These are phyloP conservation scores for Acanthosepion lycidas DNA, from an alignment of 2,888 invertebrate genomes.

Conservation along the genomic window DNA sequence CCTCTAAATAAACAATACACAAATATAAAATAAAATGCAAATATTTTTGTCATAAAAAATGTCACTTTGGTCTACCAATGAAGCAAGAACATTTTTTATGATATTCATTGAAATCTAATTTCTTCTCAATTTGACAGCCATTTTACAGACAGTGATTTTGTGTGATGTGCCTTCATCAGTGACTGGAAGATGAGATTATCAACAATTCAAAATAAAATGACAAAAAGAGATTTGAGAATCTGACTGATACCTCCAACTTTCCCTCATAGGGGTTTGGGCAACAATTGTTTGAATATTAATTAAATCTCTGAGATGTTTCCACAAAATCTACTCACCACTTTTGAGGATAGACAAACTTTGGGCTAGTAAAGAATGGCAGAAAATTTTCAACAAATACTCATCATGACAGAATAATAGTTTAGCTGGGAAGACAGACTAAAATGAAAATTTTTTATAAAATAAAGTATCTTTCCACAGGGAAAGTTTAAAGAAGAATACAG, in stretches of 20 bases:
- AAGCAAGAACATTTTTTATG: not conserved
- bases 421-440: not conserved
- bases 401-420: not conserved
- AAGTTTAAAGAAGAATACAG: not conserved
- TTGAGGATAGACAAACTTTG: not conserved
- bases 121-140: not conserved
- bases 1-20: too few relatives aligned
- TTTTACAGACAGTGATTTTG: not conserved
- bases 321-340: not conserved
- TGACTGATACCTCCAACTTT: not conserved
- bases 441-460: not conserved
- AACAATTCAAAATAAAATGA: not conserved
- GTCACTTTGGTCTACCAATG: not conserved
- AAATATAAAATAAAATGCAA: not conserved
- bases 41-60: not conserved
- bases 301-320: not conserved
- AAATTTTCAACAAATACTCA: not conserved
- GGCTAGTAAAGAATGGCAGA: not conserved
- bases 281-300: conserved; percentile 33
- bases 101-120: not conserved
- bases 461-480: not conserved
- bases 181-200: not conserved
- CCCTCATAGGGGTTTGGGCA: not conserved
- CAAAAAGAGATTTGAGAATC: not conserved
- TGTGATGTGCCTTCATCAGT: not conserved